Evolutionary conservation across 2,113 vertebrate genomes (phyloP).

Genomic region (Gymnobelideus leadbeateri): DNA sequence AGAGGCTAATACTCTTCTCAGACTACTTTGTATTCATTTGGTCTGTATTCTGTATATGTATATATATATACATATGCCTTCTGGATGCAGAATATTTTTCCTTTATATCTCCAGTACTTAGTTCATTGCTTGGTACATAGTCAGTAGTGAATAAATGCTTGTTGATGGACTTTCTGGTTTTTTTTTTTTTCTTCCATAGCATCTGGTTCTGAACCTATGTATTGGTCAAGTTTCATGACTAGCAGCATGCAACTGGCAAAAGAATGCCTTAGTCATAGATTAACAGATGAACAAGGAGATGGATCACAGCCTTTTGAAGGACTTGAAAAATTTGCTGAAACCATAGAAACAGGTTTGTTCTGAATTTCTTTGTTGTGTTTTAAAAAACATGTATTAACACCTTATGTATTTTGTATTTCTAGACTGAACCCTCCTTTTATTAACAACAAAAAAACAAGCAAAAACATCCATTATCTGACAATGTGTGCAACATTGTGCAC

Average conservation of each 20-base stretch:
- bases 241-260: slow-evolving; percentile 98
- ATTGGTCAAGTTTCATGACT: slow-evolving; percentile 99
- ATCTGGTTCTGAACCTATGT: slow-evolving; percentile 96
- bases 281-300: slow-evolving; percentile 97
- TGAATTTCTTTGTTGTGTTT: slow-evolving; percentile 3
- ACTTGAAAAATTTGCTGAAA: slow-evolving; percentile 98
- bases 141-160: background rate
- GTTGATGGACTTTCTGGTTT: slow-evolving; percentile 3
- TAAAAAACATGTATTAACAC: background rate
- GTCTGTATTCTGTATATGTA: background rate
- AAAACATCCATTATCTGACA: too few relatives aligned
- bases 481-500: too few relatives aligned
- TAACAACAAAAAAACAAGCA: too few relatives aligned
- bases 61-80: background rate
- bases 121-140: background rate
- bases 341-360: slow-evolving; percentile 95
- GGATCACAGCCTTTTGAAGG: slow-evolving; percentile 97
- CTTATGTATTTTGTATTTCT: background rate
- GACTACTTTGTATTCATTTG: background rate
- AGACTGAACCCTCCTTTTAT: too few relatives aligned
- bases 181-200: slow-evolving; percentile 83
- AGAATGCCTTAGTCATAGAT: slow-evolving; percentile 96
- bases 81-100: background rate
- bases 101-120: background rate
- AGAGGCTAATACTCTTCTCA: background rate